Evolutionary conservation across 2,888 invertebrate genomes (phyloP).

Genomic region (Cartodere bifasciata): DNA sequence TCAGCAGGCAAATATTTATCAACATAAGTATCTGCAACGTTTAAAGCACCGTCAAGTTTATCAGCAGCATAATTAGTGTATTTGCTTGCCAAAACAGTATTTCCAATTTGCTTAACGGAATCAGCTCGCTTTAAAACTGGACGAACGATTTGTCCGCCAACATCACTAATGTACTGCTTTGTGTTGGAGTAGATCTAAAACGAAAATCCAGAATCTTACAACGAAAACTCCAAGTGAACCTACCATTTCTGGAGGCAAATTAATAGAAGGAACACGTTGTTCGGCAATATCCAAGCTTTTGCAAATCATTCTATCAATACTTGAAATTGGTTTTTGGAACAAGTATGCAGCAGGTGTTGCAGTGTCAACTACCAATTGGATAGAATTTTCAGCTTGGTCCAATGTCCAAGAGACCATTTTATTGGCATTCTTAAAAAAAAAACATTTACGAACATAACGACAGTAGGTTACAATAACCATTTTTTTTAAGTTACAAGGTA

Average conservation of each 20-base stretch:
- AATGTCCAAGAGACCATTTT: slow-evolving; percentile 64
- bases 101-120: slow-evolving; percentile 68
- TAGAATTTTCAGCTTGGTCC: slow-evolving; percentile 59
- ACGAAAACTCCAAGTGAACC: slow-evolving; percentile 21
- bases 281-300: slow-evolving; percentile 77
- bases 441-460: too few species aligned
- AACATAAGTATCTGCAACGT: slow-evolving; percentile 68
- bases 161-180: slow-evolving; percentile 54
- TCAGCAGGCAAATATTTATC: slow-evolving; percentile 68
- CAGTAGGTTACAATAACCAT: too few species aligned
- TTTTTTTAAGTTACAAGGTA: too few species aligned
- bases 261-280: slow-evolving; percentile 66
- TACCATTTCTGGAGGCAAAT: slow-evolving; percentile 76
- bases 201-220: not conserved
- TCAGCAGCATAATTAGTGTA: slow-evolving; percentile 63
- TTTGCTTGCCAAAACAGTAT: slow-evolving; percentile 54
- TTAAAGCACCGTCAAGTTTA: slow-evolving; percentile 60
- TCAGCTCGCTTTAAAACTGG: slow-evolving; percentile 68
- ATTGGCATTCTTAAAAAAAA: slow-evolving; percentile 48
- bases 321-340: slow-evolving; percentile 57
- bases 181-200: slow-evolving; percentile 67
- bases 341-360: slow-evolving; percentile 62
- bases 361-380: slow-evolving; percentile 58
- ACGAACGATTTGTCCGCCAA: slow-evolving; percentile 43
- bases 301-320: slow-evolving; percentile 66